Percentiles rank a stretch among this genome's conserved stretches.
Evolutionary conservation across 2,113 vertebrate genomes (phyloP).

Genomic region (Silurus meridionalis): DNA sequence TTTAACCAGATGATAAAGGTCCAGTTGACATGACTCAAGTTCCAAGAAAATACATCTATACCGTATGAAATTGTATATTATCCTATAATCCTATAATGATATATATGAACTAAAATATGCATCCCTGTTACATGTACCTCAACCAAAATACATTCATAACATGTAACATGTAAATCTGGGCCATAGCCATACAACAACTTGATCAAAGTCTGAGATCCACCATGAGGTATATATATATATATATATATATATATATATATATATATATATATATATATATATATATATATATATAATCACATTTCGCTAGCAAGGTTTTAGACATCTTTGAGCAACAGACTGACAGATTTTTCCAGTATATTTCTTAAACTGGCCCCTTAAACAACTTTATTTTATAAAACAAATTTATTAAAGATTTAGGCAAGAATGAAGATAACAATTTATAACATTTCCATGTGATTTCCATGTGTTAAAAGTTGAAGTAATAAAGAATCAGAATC

Average conservation of each 20-base stretch:
- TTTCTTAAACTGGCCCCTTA: background rate
- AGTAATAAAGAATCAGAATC: no score
- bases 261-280: no score
- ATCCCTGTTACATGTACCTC: background rate
- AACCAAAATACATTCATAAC: background rate
- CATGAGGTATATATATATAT: no score
- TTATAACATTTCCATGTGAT: no score
- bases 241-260: no score
- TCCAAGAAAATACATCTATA: no score
- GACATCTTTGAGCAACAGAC: background rate
- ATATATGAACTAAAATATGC: background rate
- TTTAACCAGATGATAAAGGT: no score
- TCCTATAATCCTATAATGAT: no score
- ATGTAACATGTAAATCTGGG: background rate
- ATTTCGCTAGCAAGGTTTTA: background rate
- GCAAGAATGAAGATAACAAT: background rate
- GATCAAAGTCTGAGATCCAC: background rate
- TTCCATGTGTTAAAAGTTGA: no score
- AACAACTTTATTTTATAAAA: background rate
- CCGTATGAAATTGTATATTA: no score
- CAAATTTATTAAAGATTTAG: background rate
- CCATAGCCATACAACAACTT: background rate
- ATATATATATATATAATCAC: background rate
- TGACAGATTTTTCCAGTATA: background rate
- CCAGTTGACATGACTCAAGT: no score